These are phyloP conservation scores for Labroides dimidiatus DNA, from an alignment of 2,797 vertebrate genomes.

Conservation along the genomic window DNA sequence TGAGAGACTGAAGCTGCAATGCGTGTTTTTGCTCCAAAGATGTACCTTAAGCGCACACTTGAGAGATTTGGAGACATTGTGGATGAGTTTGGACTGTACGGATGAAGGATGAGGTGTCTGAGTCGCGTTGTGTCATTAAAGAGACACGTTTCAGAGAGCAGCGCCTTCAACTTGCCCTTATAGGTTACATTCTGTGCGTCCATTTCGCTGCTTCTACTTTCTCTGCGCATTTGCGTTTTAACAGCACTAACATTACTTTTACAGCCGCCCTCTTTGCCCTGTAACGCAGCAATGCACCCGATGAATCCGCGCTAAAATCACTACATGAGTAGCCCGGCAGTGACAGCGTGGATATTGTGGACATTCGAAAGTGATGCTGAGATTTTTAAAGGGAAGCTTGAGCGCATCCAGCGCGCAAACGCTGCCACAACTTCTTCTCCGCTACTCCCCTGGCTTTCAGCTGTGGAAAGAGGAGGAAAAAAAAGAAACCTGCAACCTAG, in stretches of 20 bases:
- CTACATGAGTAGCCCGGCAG: conserved; percentile 2
- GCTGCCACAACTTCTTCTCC: conserved; percentile 72
- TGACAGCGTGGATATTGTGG: background rate
- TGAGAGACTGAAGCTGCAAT: conserved; percentile 76
- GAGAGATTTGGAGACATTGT: conserved; percentile 30
- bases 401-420: conserved; percentile 75
- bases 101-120: conserved; percentile 9
- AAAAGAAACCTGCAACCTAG: conserved; percentile 9
- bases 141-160: conserved; percentile 16
- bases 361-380: conserved; percentile 71
- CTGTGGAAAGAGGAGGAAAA: conserved; percentile 11
- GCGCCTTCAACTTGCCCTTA: conserved; percentile 45
- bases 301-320: conserved; percentile 2
- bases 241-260: conserved; percentile 58
- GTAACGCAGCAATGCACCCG: conserved; percentile 29
- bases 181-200: conserved; percentile 14
- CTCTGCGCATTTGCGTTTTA: conserved; percentile 13
- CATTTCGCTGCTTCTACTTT: conserved; percentile 49
- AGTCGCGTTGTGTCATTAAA: conserved; percentile 11
- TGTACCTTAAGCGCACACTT: conserved; percentile 71
- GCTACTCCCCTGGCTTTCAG: conserved; percentile 33
- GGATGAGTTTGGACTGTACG: conserved; percentile 49
- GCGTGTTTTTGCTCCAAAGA: conserved; percentile 77
- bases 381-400: conserved; percentile 60
- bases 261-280: conserved; percentile 19